Percentiles rank a stretch among this genome's conserved stretches.
These are phyloP conservation scores for Scophthalmus maximus DNA, from an alignment of 2,113 vertebrate species.

Conservation along the genomic window DNA sequence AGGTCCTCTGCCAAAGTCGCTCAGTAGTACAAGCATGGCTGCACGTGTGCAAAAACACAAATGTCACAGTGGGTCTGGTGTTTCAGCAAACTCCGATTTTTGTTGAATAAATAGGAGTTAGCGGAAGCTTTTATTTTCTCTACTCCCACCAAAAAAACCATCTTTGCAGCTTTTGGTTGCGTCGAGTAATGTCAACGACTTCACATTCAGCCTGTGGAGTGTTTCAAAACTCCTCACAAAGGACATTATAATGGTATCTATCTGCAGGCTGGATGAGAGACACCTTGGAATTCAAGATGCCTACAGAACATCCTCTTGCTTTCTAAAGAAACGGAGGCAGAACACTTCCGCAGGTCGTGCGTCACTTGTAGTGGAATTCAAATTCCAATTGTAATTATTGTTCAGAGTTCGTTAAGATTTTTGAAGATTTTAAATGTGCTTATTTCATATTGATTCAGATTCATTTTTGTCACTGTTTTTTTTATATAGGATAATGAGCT, in stretches of 20 bases:
- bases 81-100: background rate
- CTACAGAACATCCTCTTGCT: background rate
- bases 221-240: background rate
- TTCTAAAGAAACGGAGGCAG: constrained; percentile 3
- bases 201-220: constrained; percentile 13
- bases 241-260: background rate
- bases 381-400: background rate
- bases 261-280: background rate
- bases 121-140: background rate
- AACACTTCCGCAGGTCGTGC: constrained; percentile 1
- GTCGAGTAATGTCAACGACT: background rate
- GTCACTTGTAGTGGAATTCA: too few species aligned
- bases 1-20: constrained; percentile 57
- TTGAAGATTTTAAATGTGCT: too few species aligned
- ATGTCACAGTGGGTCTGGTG: constrained; percentile 10
- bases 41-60: constrained; percentile 16
- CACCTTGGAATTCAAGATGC: constrained; percentile 9
- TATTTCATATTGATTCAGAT: too few species aligned
- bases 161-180: background rate
- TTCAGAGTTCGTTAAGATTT: background rate
- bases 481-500: too few species aligned
- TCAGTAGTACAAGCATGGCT: constrained; percentile 8
- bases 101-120: background rate
- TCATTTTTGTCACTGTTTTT: too few species aligned
- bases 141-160: background rate